Conservation (phyloP, 92 coral and sea anemone species). For the Parazoanthus swiftii region DNA sequence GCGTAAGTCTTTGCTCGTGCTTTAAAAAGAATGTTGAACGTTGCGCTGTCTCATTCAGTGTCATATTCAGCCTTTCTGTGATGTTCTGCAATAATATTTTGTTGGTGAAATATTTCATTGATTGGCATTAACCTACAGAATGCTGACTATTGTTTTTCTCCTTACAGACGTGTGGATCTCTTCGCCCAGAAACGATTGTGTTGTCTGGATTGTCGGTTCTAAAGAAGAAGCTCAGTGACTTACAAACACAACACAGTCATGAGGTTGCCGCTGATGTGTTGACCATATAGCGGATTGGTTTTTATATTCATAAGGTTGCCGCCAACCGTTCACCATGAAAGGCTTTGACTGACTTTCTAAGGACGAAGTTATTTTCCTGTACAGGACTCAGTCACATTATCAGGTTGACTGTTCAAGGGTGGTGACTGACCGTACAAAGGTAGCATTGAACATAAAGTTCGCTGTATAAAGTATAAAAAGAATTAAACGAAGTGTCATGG, state of each 20-base stretch:
- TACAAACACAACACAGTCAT: conserved; percentile 98
- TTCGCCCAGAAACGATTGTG: conserved; percentile 92
- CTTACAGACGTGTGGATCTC: conserved; percentile 89
- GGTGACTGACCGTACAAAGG: no score
- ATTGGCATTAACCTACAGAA: neutral
- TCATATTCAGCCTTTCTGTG: no score
- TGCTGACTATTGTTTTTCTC: neutral
- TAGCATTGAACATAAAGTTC: no score
- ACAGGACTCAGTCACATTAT: neutral
- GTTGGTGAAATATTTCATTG: neutral
- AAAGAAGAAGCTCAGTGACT: conserved; percentile 95
- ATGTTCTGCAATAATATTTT: no score
- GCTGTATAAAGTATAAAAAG: no score
- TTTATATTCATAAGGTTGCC: neutral
- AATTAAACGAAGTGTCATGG: no score
- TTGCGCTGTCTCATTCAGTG: no score
- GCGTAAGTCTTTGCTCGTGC: no score
- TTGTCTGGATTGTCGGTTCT: conserved; percentile 82
- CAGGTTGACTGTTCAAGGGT: no score
- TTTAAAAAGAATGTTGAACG: no score
- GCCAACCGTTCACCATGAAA: neutral
- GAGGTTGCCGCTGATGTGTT: conserved; percentile 98
- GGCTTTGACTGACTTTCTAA: neutral
- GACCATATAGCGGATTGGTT: conserved; percentile 58
- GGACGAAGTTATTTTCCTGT: no score